A percentile compares a stretch with the other conserved stretches of the same genome.
These are phyloP conservation scores for Nesidiocoris tenuis DNA, from an alignment of 2,888 invertebrate genomes.

Conservation along the genomic window DNA sequence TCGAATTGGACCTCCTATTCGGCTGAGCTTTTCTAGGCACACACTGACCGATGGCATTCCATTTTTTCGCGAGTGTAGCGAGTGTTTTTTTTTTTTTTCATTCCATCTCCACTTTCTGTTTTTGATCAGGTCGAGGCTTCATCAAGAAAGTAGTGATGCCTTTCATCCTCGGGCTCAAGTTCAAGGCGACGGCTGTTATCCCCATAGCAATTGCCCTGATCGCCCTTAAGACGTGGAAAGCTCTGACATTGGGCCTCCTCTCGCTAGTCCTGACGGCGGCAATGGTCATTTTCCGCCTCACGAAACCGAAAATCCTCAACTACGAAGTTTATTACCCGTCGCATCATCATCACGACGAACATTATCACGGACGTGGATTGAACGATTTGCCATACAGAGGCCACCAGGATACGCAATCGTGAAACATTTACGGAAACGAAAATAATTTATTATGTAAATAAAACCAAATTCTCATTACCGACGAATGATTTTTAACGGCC, in stretches of 20 bases:
- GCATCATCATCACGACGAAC: constrained; percentile 57
- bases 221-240: constrained; percentile 87
- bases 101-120: constrained; percentile 44
- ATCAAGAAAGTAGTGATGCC: constrained; percentile 82
- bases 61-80: background rate
- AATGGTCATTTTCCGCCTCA: constrained; percentile 81
- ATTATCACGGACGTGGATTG: constrained; percentile 44
- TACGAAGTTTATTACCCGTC: constrained; percentile 85
- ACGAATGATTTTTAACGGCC: too few relatives aligned
- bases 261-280: constrained; percentile 82
- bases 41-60: too few relatives aligned
- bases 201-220: constrained; percentile 78
- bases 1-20: too few relatives aligned
- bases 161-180: constrained; percentile 80
- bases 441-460: too few relatives aligned
- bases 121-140: constrained; percentile 71
- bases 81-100: background rate
- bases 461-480: too few relatives aligned
- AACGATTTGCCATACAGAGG: constrained; percentile 43
- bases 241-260: constrained; percentile 77
- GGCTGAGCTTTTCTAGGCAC: too few relatives aligned
- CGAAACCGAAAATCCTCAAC: constrained; percentile 82
- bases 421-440: too few relatives aligned
- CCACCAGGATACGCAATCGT: too few relatives aligned
- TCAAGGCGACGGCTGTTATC: constrained; percentile 80